phyloP scores from a whole-genome alignment of 2,113 vertebrate species.

The Pardalotus punctatus region DNA sequence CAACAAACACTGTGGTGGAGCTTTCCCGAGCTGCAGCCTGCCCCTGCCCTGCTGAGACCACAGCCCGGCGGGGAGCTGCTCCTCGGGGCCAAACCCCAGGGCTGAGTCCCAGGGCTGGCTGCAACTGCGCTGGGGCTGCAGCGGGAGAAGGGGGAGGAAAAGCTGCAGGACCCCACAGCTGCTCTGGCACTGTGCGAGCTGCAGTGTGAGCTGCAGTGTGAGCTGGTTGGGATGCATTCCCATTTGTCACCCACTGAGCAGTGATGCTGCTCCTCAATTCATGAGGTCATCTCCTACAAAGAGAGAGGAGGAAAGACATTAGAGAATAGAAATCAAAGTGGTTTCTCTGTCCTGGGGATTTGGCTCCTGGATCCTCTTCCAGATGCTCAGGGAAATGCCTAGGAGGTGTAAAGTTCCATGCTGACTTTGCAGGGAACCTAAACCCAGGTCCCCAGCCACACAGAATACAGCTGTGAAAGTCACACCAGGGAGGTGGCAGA shows the following conservation, averaged over 20 bases:
- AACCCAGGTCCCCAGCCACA: not conserved
- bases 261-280: not conserved
- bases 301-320: not conserved
- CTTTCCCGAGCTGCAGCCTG: not conserved
- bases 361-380: not conserved
- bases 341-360: not conserved
- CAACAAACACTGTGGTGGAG: not conserved
- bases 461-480: slow-evolving; percentile 20
- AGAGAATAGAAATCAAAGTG: not conserved
- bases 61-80: not conserved
- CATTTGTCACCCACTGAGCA: not conserved
- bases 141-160: not conserved
- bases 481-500: slow-evolving; percentile 38
- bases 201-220: not conserved
- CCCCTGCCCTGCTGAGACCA: not conserved
- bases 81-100: accelerated
- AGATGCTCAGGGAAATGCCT: not conserved
- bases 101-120: not conserved
- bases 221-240: not conserved
- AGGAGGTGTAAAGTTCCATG: not conserved
- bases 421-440: not conserved
- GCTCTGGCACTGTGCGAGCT: accelerated
- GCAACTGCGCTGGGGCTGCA: not conserved
- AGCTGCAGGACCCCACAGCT: accelerated
- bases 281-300: not conserved